Percentiles rank a stretch among this genome's conserved stretches.
Conservation (phyloP, 2,797 vertebrate species). For the Anguilla anguilla region DNA sequence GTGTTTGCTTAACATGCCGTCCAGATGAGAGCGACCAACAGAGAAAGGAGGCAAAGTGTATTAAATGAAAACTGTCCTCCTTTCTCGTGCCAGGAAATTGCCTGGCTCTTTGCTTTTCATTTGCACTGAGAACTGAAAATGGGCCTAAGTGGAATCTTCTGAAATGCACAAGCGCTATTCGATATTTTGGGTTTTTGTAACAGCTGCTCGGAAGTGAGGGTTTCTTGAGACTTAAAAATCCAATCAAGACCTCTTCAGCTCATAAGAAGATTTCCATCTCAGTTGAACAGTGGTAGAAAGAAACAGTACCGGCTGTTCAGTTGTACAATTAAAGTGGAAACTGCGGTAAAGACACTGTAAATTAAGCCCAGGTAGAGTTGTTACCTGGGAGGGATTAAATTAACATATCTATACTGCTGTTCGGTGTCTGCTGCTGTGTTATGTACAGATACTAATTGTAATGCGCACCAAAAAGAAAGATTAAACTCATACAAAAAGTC, state of each 20-base stretch:
- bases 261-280: background rate
- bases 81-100: background rate
- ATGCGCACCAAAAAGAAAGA: too few species aligned
- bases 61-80: background rate
- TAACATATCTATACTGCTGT: background rate
- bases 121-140: background rate
- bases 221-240: background rate
- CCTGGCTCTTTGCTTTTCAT: background rate
- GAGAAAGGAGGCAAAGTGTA: background rate
- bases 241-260: background rate
- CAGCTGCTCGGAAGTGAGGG: background rate
- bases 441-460: background rate
- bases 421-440: background rate
- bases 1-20: slow-evolving; percentile 3
- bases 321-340: background rate
- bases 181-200: background rate
- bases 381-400: background rate
- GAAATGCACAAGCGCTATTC: background rate
- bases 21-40: background rate
- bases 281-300: background rate
- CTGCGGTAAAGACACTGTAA: background rate
- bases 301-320: background rate
- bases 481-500: background rate
- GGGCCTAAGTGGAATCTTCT: background rate
- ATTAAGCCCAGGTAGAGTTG: background rate